Evolutionary conservation across 2,888 invertebrate genomes (phyloP), one percentile per base, ranked within the genome.

Genomic region (Ophion slaviceki): DNA sequence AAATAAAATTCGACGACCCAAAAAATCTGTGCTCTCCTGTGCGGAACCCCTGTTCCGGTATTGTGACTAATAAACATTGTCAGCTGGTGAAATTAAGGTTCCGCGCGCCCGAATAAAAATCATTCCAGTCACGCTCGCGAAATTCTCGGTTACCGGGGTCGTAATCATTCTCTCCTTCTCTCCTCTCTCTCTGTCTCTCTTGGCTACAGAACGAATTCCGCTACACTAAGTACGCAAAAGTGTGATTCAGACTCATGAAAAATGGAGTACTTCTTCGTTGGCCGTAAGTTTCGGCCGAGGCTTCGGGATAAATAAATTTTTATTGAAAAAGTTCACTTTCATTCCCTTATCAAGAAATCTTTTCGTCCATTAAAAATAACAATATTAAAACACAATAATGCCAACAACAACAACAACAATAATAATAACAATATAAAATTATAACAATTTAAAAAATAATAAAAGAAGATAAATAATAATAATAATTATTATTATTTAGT

Each of bases 31-130:
- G 32, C 32, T 20, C 10, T 36, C 14, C 40, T 11, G 57, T 20
- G 47, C 28, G 20, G 61, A 47, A 0, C 47, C 57, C 47, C 40
- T 47, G 72, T 67, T 72, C 40, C 64, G 64, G 28, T 75, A 68
- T 80, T 67, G 62, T 74, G 67, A 67, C 72, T 72, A 84, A 84
- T 80, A 80, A 84, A 80, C 80, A 84, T 84, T 84, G 77, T 72
- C 77, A 64, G 70, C 62, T 36, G 66, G 72, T 72, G 66, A 81
- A 84, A 74, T 72, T 57, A 72, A 77, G 71, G 67, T 36, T 17
- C 24, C 36, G 64, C 59, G 47, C 11, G 47, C 47, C 47, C 47
- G 61, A 84, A 77, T 80, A 67, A 77, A 84, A 84, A 62, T 84
- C 72, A 74, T 84, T 84, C 67, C 71, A 61, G 72, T 80, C 84